These are phyloP conservation scores for Palythoa heliodiscus DNA, from an alignment of 92 coral and sea anemone genomes.

Conservation along the genomic window DNA sequence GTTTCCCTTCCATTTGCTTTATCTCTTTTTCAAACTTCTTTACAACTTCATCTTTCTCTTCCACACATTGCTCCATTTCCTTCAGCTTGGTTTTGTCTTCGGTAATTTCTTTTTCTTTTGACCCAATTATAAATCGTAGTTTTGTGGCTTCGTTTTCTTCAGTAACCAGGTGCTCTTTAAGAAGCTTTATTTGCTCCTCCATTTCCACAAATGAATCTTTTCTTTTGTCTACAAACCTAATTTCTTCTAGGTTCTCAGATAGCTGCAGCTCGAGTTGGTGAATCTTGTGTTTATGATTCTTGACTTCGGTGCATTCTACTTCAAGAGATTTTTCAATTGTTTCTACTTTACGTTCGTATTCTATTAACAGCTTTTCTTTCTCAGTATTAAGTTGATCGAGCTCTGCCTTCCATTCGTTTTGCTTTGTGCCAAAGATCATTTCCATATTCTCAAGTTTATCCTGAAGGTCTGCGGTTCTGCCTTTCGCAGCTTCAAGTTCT, in stretches of 20 bases:
- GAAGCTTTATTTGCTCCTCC: constrained; percentile 33
- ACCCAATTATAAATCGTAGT: constrained; percentile 50
- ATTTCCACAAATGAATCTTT: constrained; percentile 43
- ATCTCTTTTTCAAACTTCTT: constrained; percentile 57
- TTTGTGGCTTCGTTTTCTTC: constrained; percentile 50
- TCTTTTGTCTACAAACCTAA: constrained; percentile 33
- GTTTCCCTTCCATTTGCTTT: constrained; percentile 57
- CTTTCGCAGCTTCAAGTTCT: constrained; percentile 71
- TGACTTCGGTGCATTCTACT: constrained; percentile 2
- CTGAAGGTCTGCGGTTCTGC: constrained; percentile 49
- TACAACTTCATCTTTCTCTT: constrained; percentile 63
- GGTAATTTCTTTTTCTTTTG: constrained; percentile 39
- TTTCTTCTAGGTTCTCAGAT: constrained; percentile 40
- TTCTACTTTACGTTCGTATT: constrained; percentile 11
- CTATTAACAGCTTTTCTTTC: constrained; percentile 42
- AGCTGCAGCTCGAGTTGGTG: constrained; percentile 60
- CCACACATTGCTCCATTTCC: constrained; percentile 56
- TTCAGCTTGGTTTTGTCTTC: constrained; percentile 52
- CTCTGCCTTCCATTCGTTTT: constrained; percentile 45
- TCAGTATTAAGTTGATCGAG: constrained; percentile 52
- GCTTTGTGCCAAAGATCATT: constrained; percentile 30
- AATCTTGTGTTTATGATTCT: constrained; percentile 53
- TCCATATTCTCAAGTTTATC: constrained; percentile 47
- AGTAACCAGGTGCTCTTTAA: constrained; percentile 51
- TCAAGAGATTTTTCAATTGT: constrained; percentile 24